phyloP scores from a whole-genome alignment of 2,888 invertebrate species.

The Dolichopus griseipennis region DNA sequence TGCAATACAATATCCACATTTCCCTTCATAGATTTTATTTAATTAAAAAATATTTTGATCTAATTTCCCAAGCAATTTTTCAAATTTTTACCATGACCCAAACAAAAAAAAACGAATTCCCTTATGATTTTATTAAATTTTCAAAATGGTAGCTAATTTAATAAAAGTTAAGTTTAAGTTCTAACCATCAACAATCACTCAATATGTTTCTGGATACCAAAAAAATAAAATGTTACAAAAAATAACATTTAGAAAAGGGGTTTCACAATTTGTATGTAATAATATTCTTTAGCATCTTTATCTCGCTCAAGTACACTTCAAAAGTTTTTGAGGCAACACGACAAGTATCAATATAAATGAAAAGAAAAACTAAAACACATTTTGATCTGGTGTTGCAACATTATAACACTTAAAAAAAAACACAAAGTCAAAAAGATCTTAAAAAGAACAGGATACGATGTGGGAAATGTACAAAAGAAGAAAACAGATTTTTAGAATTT shows the following conservation, averaged over 20 bases:
- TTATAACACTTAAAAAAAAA: not conserved
- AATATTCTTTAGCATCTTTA: not conserved
- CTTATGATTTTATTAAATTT: not conserved
- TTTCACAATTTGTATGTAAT: not conserved
- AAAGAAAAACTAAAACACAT: not conserved
- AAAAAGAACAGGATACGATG: not conserved
- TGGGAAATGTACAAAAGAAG: too few relatives aligned
- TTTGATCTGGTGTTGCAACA: not conserved
- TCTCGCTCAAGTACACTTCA: not conserved
- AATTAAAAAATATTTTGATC: not conserved
- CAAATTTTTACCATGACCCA: not conserved
- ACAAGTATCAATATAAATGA: too few relatives aligned
- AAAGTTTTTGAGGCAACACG: not conserved
- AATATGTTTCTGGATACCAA: not conserved
- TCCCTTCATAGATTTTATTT: not conserved
- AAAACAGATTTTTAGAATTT: not conserved
- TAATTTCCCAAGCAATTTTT: not conserved
- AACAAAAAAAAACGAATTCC: not conserved
- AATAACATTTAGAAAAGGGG: not conserved
- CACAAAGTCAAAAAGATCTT: not conserved
- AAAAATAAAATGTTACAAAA: not conserved
- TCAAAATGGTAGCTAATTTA: not conserved
- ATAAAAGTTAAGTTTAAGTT: not conserved
- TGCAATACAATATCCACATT: too few relatives aligned
- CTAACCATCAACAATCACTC: not conserved